These are phyloP conservation scores for Acromyrmex heyeri DNA, from an alignment of 1,140 invertebrate species.

Conservation along the genomic window DNA sequence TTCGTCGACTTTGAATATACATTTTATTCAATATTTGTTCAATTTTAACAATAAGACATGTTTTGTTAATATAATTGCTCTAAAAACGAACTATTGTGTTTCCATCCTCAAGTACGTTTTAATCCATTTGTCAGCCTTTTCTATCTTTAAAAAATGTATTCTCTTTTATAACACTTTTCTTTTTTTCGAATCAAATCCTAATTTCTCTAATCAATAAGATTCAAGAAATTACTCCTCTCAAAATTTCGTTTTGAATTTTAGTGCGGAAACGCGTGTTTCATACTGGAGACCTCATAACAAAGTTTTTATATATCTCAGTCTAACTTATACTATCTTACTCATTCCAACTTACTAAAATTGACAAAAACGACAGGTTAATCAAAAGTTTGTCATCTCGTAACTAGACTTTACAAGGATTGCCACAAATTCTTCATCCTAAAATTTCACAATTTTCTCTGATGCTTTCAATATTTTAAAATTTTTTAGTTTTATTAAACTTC, in stretches of 20 bases:
- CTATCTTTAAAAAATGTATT: not conserved
- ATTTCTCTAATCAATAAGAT: not conserved
- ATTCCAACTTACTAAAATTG: no score
- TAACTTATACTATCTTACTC: no score
- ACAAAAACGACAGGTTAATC: no score
- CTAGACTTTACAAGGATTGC: no score
- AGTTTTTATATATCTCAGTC: no score
- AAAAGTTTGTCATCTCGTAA: no score
- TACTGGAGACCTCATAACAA: no score
- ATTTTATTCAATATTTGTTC: not conserved
- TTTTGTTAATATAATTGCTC: slow-evolving; percentile 3
- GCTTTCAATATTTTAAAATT: no score
- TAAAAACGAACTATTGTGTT: not conserved
- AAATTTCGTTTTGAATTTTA: not conserved
- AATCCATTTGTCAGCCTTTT: not conserved
- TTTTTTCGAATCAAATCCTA: not conserved
- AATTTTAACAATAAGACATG: not conserved
- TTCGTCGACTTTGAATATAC: not conserved
- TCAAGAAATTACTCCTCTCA: not conserved
- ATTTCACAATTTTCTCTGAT: no score
- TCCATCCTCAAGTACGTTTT: not conserved
- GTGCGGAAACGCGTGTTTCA: no score
- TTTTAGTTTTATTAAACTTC: no score
- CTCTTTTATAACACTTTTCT: not conserved
- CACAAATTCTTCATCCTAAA: no score